Evolutionary conservation across 2,113 vertebrate species (phyloP), one percentile per base, ranked within the genome.

Genomic region (Heterocephalus glaber): DNA sequence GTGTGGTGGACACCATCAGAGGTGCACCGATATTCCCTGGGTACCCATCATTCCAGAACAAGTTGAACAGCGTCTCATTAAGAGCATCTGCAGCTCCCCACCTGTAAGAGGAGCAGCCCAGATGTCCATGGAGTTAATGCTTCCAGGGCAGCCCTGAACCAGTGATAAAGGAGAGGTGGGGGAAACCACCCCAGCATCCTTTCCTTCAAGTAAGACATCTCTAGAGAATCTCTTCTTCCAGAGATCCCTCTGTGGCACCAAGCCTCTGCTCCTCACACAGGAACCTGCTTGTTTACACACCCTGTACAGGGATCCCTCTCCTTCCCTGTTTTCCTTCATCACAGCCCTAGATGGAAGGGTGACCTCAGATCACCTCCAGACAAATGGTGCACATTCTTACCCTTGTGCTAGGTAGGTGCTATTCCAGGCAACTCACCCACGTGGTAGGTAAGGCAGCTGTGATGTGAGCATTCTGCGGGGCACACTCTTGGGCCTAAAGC

Each of bases 1-100:
- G 28, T 3, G 3, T 41, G 52, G 47, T 1, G 0, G 60, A 54
- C 19, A 17, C n/a, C 33, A 0, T 30, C 33, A 14, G 10, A 12
- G 49, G 16, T 41, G n/a, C 49, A 11, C 79, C 84, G 4, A 1
- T 7, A 33, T 12, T 28, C 58, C 24, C 66, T 2, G 7, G 66
- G 44, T 60, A 35, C 30, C 66, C 41, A 6, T 0, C 0, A 0
- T 30, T 84, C 82, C 63, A 74, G 63, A 74, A 58, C 16, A 66
- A 86, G 58, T 20, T 41, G 6, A 44, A 38, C 12, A 54, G 28
- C 28, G 13, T 56, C 80, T 35, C 41, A 2, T 28, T 74, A 52
- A 90, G 24, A 63, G 22, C 35, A 35, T 10, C 41, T 20, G 3
- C 41, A 41, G 1, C 52, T 33, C 44, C 33, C 5, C 3, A 13